Evolutionary conservation across 1,140 invertebrate species (phyloP).

Genomic region (Drosophila setifemur): DNA sequence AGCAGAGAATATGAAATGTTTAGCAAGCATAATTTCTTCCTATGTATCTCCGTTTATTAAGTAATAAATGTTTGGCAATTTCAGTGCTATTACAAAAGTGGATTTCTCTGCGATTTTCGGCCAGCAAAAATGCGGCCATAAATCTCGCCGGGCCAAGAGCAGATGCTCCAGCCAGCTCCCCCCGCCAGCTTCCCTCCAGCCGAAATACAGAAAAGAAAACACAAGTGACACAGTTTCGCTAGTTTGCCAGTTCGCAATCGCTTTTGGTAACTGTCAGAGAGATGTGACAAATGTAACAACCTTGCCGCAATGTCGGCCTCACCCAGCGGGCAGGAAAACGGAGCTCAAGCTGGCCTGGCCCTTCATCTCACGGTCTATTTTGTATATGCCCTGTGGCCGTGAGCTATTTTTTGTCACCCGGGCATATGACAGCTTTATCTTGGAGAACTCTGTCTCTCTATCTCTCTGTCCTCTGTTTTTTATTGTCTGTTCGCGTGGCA

Average conservation of each 20-base stretch:
- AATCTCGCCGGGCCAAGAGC: constrained; percentile 41
- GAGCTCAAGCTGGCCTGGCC: background rate
- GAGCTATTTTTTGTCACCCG: constrained; percentile 28
- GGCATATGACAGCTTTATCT: constrained; percentile 36
- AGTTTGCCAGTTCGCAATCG: constrained; percentile 55
- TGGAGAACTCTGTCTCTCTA: constrained; percentile 42
- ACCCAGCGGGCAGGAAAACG: constrained; percentile 27
- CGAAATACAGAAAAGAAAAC: constrained; percentile 10
- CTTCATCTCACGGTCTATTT: constrained; percentile 29
- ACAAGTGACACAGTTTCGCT: constrained; percentile 60
- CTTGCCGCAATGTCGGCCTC: constrained; percentile 22
- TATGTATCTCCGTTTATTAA: constrained; percentile 63
- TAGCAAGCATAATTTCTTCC: too few species aligned
- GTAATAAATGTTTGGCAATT: constrained; percentile 73
- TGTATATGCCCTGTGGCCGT: constrained; percentile 34
- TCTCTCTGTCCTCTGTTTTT: constrained; percentile 16
- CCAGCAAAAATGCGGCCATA: constrained; percentile 32
- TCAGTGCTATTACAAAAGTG: constrained; percentile 40
- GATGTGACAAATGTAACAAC: constrained; percentile 58
- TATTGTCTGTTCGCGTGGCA: constrained; percentile 48
- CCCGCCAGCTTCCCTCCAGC: too few species aligned
- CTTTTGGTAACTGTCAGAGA: constrained; percentile 47
- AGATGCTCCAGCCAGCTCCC: constrained; percentile 37
- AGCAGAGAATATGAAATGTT: too few species aligned
- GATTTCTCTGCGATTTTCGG: constrained; percentile 27